Percentiles rank a stretch among this genome's conserved stretches.
Evolutionary conservation across 2,113 vertebrate species (phyloP).

Genomic region (rabbit (Oryctolagus cuniculus)): DNA sequence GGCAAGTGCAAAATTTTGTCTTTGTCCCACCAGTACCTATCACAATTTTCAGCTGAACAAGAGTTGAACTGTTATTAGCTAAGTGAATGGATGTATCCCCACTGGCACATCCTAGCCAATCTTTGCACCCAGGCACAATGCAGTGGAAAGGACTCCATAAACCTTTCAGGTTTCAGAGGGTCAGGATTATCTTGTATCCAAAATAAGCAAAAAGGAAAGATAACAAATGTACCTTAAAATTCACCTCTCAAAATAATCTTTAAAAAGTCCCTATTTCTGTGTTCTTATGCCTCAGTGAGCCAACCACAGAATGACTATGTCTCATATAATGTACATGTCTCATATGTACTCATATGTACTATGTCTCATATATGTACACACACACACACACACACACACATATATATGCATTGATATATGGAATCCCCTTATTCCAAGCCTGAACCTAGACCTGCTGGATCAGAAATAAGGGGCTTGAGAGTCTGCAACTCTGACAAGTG

Average conservation of each 20-base stretch:
- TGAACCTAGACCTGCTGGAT: neutral
- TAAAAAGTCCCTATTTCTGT: neutral
- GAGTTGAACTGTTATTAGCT: neutral
- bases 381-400: too few species aligned
- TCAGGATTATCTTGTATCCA: neutral
- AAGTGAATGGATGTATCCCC: neutral
- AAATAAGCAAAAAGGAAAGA: slow-evolving; percentile 12
- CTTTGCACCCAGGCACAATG: neutral
- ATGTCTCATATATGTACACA: too few species aligned
- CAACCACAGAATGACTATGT: neutral
- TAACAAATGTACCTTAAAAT: neutral
- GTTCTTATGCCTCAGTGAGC: neutral
- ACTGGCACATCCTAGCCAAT: neutral
- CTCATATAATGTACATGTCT: too few species aligned
- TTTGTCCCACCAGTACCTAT: neutral
- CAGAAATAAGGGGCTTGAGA: neutral
- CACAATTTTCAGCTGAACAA: neutral
- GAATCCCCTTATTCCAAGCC: neutral
- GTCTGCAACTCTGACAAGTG: neutral
- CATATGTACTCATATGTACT: too few species aligned
- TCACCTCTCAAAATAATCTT: neutral
- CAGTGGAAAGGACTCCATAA: neutral
- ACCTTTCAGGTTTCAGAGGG: neutral
- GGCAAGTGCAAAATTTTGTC: neutral
- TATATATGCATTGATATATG: neutral